A percentile compares a stretch with the other conserved stretches of the same genome.
phyloP scores from a whole-genome alignment of 2,113 vertebrate genomes.

The Bambusicola thoracicus region DNA sequence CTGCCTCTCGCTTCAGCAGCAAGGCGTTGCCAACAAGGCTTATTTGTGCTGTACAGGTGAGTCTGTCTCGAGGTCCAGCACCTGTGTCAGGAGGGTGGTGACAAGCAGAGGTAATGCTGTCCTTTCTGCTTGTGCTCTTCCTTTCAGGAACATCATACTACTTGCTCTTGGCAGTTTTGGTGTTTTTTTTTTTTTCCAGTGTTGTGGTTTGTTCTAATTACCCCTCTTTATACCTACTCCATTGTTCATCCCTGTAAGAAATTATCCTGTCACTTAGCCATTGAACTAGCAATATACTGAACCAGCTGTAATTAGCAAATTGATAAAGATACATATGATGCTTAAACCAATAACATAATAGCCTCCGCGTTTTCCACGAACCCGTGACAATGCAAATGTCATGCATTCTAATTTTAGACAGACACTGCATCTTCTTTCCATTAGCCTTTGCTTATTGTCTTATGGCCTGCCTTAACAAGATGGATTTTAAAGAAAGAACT shows the following conservation, averaged over 20 bases:
- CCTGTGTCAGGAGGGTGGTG: accelerated
- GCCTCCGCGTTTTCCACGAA: neutral
- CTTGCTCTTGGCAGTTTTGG: neutral
- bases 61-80: neutral
- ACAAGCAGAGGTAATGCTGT: neutral
- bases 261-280: neutral
- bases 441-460: constrained; percentile 48
- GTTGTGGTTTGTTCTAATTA: neutral
- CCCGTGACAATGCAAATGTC: neutral
- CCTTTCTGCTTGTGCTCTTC: neutral
- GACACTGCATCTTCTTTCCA: constrained; percentile 18
- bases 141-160: neutral
- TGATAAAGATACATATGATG: neutral
- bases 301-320: neutral
- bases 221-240: accelerated
- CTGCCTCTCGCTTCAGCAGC: accelerated
- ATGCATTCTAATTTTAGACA: constrained; percentile 31
- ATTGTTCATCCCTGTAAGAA: neutral
- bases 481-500: neutral
- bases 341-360: neutral
- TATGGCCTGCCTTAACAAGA: neutral
- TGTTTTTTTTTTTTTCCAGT: neutral
- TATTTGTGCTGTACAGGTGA: neutral
- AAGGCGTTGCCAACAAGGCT: neutral
- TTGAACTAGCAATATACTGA: neutral